Evolutionary conservation across 2,888 invertebrate genomes (phyloP), one percentile per base, ranked within the genome.

Genomic region (Argynnis bischoffii): DNA sequence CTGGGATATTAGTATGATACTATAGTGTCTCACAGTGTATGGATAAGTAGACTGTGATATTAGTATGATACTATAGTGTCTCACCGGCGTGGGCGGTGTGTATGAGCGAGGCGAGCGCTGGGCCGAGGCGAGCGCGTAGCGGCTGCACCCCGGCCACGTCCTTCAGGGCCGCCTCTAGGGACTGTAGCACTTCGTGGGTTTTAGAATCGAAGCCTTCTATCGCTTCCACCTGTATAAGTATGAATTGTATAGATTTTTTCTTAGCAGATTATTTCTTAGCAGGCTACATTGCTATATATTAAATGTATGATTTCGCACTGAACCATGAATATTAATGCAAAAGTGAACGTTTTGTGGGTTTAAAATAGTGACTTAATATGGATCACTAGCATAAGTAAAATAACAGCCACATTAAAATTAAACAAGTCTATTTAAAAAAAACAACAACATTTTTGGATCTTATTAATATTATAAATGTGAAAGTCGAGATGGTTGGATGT

Each of bases 31-130:
- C 80, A 1, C 67, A 18, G 18, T 18, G 18, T 18, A 18, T 18
- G 18, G 18, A n/a, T n/a, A 0, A 48, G 8, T 48, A n/a, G 13
- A n/a, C 48, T 0, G 48, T n/a, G n/a, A 50, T n/a, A 50, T n/a
- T 51, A 16, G 6, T 41, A 11, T 41, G 8, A 41, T 41, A 11
- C 5, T 41, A 41, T 11, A 35, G 35, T 35, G 8, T 6, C 35
- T 89, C 80, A 1, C 67, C 73, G 0, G 72, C 48, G 0, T 82
- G 73, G 1, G 86, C 80, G 0, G 85, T 76, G 35, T 86, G 85
- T 35, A 90, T 75, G n/a, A 92, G 74, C 0, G 91, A 82, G 0
- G 90, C 90, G 0, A 92, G 71, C 0, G 87, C 84, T 0, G 89
- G 89, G 0, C 86, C 90, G 3, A 92, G 70, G 0, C 90, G 82